A percentile compares a stretch with the other conserved stretches of the same genome.
Evolutionary conservation across 2,113 vertebrate genomes (phyloP).

Genomic region (Myocastor coypus): DNA sequence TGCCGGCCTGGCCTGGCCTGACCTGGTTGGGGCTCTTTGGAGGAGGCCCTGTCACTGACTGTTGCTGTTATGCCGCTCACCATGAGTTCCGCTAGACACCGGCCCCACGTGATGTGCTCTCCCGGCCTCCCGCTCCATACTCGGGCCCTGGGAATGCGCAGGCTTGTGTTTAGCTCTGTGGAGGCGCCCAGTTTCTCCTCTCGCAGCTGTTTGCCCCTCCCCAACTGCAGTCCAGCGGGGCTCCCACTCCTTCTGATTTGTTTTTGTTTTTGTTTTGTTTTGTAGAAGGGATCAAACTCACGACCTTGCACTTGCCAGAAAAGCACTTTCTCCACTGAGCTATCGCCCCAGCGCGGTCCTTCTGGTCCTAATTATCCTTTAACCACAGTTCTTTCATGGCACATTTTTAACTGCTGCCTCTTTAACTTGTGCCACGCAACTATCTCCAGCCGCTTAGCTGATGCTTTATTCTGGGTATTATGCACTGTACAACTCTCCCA

Average conservation of each 20-base stretch:
- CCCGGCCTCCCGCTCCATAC: fast-evolving
- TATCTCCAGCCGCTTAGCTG: not conserved
- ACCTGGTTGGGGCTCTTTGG: not conserved
- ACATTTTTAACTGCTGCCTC: not conserved
- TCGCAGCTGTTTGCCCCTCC: not conserved
- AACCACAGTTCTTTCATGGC: not conserved
- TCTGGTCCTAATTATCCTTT: not conserved
- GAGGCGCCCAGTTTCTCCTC: not conserved
- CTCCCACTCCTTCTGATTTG: no score
- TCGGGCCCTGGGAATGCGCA: not conserved
- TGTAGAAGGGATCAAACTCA: no score
- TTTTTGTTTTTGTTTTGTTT: no score
- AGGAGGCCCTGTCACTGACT: not conserved
- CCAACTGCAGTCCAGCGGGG: fast-evolving
- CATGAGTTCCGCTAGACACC: not conserved
- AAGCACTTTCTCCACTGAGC: no score
- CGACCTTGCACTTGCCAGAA: no score
- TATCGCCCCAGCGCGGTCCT: not conserved
- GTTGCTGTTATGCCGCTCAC: not conserved
- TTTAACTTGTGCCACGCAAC: no score
- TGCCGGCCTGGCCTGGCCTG: no score
- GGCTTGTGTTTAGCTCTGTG: not conserved
- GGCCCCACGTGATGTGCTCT: fast-evolving
- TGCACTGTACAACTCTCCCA: not conserved
- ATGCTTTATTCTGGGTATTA: not conserved